Percentiles rank a stretch among this genome's conserved stretches.
Conservation (phyloP, 2,888 invertebrate genomes). For the Acronicta aceris region DNA sequence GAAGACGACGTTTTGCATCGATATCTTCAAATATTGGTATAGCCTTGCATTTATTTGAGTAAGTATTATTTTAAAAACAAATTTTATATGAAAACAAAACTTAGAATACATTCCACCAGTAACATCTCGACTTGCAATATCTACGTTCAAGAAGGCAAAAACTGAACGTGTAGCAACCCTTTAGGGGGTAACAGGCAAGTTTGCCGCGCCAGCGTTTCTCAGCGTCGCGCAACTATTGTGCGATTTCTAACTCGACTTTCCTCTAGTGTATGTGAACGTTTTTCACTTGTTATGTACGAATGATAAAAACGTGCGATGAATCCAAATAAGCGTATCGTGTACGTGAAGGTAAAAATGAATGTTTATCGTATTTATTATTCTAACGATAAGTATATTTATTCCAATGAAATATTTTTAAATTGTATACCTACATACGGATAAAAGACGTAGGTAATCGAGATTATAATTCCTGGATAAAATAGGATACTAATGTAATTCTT, state of each 20-base stretch:
- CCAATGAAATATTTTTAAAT: no score
- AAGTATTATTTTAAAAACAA: background rate
- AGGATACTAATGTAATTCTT: no score
- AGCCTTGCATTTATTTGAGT: no score
- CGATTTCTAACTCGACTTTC: slow-evolving; percentile 66
- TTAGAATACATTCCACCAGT: slow-evolving; percentile 10
- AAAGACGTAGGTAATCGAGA: no score
- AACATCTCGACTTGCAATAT: slow-evolving; percentile 30
- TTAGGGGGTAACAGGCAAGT: slow-evolving; percentile 58
- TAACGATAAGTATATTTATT: slow-evolving; percentile 7
- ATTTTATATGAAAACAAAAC: slow-evolving; percentile 13
- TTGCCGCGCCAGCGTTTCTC: slow-evolving; percentile 64
- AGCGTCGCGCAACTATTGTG: slow-evolving; percentile 53
- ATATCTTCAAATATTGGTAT: no score
- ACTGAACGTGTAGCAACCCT: slow-evolving; percentile 41
- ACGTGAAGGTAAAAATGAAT: slow-evolving; percentile 38
- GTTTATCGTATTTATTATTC: slow-evolving; percentile 26
- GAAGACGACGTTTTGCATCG: no score
- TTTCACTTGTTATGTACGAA: slow-evolving; percentile 74
- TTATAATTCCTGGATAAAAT: no score
- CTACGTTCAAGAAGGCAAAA: slow-evolving; percentile 27
- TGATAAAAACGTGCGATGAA: slow-evolving; percentile 72
- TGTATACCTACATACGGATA: background rate
- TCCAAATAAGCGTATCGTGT: slow-evolving; percentile 52
- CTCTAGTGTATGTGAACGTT: slow-evolving; percentile 64